phyloP scores from a whole-genome alignment of 2,797 vertebrate genomes.

The Cuniculus paca region DNA sequence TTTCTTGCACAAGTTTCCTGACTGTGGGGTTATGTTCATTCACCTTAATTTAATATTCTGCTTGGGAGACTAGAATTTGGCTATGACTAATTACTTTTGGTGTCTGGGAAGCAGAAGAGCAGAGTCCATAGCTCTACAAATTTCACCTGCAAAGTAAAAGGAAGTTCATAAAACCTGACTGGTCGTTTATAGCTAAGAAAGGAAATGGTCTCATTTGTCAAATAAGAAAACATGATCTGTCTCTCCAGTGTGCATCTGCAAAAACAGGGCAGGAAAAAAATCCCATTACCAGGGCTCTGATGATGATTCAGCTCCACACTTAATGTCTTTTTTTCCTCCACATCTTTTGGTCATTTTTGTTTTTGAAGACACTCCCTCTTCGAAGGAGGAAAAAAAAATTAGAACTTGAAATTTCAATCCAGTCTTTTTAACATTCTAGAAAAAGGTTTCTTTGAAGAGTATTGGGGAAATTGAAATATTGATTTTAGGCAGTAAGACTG shows the following conservation, averaged over 20 bases:
- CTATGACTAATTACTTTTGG: slow-evolving; percentile 74
- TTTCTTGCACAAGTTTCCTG: slow-evolving; percentile 57
- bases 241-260: slow-evolving; percentile 34
- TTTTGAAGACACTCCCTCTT: not conserved
- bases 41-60: slow-evolving; percentile 75
- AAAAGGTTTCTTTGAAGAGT: not conserved
- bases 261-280: slow-evolving; percentile 29
- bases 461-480: not conserved
- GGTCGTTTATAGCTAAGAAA: slow-evolving; percentile 69
- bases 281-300: not conserved
- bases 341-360: slow-evolving; percentile 10
- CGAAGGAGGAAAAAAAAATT: slow-evolving; percentile 3
- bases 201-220: slow-evolving; percentile 71
- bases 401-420: not conserved
- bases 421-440: not conserved
- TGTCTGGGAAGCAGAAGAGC: slow-evolving; percentile 66
- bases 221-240: slow-evolving; percentile 58
- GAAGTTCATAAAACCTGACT: slow-evolving; percentile 62
- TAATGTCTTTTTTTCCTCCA: not conserved
- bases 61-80: slow-evolving; percentile 64
- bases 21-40: slow-evolving; percentile 19
- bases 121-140: slow-evolving; percentile 38
- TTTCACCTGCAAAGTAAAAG: slow-evolving; percentile 67
- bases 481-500: not conserved
- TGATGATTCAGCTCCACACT: not conserved